These are phyloP conservation scores for Periophthalmus modestus DNA, from an alignment of 2,113 vertebrate species.

Conservation along the genomic window DNA sequence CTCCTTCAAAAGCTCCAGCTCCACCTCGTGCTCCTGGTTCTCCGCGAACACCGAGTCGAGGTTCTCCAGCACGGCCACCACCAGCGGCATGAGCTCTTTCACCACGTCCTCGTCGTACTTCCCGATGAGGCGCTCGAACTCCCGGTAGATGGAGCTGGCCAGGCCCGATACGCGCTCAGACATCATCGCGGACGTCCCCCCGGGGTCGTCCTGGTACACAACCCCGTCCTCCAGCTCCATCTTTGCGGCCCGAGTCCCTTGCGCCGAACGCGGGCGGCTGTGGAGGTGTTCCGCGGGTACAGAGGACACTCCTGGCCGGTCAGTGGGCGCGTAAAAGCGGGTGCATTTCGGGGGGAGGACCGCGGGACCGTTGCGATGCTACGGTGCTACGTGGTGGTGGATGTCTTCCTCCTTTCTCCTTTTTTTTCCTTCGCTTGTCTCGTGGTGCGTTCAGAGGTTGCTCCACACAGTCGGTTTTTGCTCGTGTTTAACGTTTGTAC, in stretches of 20 bases:
- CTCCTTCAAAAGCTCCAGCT: conserved; percentile 90
- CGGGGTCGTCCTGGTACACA: conserved; percentile 95
- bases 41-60: conserved; percentile 94
- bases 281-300: too few species aligned
- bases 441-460: conserved; percentile 54
- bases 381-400: conserved; percentile 56
- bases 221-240: conserved; percentile 89
- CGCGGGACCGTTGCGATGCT: conserved; percentile 37
- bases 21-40: conserved; percentile 96
- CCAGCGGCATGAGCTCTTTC: conserved; percentile 96
- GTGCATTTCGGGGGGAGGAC: conserved; percentile 13
- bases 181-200: conserved; percentile 93
- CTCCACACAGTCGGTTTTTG: not conserved
- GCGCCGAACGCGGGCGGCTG: conserved; percentile 32
- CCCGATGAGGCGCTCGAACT: conserved; percentile 94
- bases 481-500: not conserved
- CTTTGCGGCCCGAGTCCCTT: conserved; percentile 53
- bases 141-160: conserved; percentile 95
- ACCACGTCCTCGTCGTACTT: conserved; percentile 97
- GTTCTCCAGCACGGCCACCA: conserved; percentile 95
- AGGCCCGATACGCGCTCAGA: conserved; percentile 96
- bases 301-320: not conserved
- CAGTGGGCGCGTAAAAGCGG: conserved; percentile 17
- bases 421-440: conserved; percentile 47
- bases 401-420: conserved; percentile 64